These are phyloP conservation scores for Henricia sp. DNA, from an alignment of 53 echinoderm and acorn worm genomes.

Conservation along the genomic window DNA sequence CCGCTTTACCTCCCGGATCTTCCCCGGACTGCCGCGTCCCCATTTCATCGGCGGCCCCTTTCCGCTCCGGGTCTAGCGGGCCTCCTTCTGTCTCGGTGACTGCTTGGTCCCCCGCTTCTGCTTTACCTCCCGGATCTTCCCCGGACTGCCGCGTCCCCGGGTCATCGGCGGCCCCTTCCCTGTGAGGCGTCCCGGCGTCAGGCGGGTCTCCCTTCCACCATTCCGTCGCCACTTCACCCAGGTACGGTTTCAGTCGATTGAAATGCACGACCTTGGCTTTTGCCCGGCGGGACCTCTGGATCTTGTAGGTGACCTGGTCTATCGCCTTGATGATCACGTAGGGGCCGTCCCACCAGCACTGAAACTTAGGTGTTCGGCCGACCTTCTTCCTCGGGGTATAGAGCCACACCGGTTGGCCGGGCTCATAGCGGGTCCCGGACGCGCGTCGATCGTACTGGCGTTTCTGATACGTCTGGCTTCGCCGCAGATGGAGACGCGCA, in stretches of 20 bases:
- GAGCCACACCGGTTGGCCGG: not conserved
- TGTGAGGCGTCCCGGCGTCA: too few relatives aligned
- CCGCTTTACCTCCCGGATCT: too few relatives aligned
- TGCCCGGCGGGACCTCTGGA: not conserved
- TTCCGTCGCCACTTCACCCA: not conserved
- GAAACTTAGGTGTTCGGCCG: not conserved
- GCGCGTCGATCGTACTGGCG: not conserved
- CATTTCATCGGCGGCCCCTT: too few relatives aligned
- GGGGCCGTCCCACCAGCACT: slow-evolving; percentile 4
- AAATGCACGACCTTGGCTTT: not conserved
- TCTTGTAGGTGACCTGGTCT: not conserved
- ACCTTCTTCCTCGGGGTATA: not conserved
- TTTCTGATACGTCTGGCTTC: slow-evolving; percentile 6
- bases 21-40: too few relatives aligned
- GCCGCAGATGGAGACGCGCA: not conserved
- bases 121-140: too few relatives aligned
- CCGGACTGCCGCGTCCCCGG: too few relatives aligned
- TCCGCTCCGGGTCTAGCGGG: too few relatives aligned
- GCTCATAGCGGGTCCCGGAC: not conserved
- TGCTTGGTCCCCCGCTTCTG: too few relatives aligned
- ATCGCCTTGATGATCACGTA: not conserved
- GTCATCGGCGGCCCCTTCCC: too few relatives aligned
- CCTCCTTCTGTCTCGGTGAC: too few relatives aligned
- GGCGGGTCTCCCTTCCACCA: not conserved
- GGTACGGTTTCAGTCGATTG: not conserved